These are phyloP conservation scores for Tragelaphus imberbis DNA, from an alignment of 2,113 vertebrate genomes.

Conservation along the genomic window DNA sequence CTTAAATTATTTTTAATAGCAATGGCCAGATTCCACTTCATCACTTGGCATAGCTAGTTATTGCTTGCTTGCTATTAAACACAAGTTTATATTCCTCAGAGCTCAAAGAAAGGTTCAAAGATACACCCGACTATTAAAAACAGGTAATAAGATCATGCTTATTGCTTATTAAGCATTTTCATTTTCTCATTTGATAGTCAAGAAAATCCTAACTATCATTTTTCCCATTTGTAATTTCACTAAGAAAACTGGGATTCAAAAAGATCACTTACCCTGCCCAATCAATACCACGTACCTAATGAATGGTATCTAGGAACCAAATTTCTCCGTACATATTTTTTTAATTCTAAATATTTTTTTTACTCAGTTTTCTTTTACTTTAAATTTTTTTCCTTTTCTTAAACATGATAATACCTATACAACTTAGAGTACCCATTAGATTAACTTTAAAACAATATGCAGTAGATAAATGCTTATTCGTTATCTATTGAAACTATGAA, in stretches of 20 bases:
- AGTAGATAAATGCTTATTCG: not conserved
- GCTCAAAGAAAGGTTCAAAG: not conserved
- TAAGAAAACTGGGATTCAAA: not conserved
- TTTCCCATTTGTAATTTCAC: not conserved
- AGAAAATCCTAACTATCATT: not conserved
- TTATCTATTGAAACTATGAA: not conserved
- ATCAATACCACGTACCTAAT: not conserved
- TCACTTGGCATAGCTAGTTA: not conserved
- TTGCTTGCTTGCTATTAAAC: not conserved
- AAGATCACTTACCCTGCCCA: not conserved
- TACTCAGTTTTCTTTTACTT: not conserved
- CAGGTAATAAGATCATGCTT: not conserved
- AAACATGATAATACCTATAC: not conserved
- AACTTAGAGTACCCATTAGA: not conserved
- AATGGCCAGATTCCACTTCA: not conserved
- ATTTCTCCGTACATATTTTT: not conserved
- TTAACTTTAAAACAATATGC: not conserved
- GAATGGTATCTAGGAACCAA: not conserved
- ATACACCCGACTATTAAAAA: not conserved
- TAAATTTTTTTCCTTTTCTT: constrained; percentile 7
- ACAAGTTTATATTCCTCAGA: not conserved
- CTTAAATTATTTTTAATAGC: not conserved
- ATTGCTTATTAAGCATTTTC: not conserved
- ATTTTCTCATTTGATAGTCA: not conserved
- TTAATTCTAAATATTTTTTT: not conserved